Evolutionary conservation across 2,888 invertebrate species (phyloP).

Genomic region (Cactoblastis cactorum): DNA sequence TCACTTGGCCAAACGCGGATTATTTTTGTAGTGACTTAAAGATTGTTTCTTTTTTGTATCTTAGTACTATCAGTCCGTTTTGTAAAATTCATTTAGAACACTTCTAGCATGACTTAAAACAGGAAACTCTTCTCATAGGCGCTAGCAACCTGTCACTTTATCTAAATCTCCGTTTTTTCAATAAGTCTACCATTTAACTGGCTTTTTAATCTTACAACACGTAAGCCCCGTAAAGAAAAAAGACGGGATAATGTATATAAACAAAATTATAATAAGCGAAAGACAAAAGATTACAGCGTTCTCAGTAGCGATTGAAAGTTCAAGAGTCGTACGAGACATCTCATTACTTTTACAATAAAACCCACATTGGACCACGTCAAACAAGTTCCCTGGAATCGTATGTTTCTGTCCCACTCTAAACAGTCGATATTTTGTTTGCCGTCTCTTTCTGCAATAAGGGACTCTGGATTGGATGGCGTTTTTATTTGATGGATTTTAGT

Average conservation of each 20-base stretch:
- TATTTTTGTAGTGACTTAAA: not conserved
- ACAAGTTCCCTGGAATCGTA: not conserved
- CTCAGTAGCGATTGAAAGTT: not conserved
- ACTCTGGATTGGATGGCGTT: not conserved
- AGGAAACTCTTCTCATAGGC: too few species aligned
- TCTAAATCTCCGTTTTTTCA: too few species aligned
- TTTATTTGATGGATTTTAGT: conserved; percentile 2
- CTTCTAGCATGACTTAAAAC: too few species aligned
- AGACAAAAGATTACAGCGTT: not conserved
- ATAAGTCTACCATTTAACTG: too few species aligned
- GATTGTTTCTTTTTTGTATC: too few species aligned
- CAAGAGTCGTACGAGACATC: conserved; percentile 22
- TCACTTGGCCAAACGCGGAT: conserved; percentile 6
- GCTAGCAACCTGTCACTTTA: too few species aligned
- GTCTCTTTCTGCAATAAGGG: not conserved
- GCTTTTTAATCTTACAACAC: too few species aligned
- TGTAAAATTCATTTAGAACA: too few species aligned
- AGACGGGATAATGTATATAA: too few species aligned
- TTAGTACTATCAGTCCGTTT: too few species aligned
- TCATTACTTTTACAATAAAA: conserved; percentile 46
- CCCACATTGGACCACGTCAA: conserved; percentile 15
- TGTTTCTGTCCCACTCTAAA: not conserved
- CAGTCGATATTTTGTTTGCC: conserved; percentile 5
- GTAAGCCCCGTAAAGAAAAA: too few species aligned
- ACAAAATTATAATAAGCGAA: too few species aligned